Base-by-base conservation (phyloP, 2,888 invertebrate genomes). In the Chromoteleia sp. region DNA sequence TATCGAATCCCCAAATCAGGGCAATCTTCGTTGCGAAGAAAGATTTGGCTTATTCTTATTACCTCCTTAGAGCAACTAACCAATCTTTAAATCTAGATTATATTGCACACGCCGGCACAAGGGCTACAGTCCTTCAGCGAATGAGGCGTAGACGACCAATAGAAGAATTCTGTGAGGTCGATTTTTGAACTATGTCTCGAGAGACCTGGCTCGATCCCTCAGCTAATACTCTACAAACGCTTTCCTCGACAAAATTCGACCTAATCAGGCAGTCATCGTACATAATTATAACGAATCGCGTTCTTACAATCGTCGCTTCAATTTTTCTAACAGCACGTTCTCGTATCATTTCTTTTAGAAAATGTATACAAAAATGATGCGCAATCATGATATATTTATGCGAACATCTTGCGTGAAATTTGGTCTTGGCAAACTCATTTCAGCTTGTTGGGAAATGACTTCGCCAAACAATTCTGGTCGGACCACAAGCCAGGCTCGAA, bases 31-130 rank as follows among this genome's bases (percentile, higher is more conserved):
- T 82, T 79, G 82, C 78, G 78, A 82, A 79, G 78, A 81, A 81
- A 76, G 84, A 78, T 82, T 82, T 81, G 76, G 76, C 78, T 77
- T 80, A 80, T 71, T 61, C 65, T 83, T 78, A 82, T 82, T 83
- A 85, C 77, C 74, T 81, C 81, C 73, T 70, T 82, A 82, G 63
- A 82, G 83, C 76, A 71, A 75, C 82, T 85, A 85, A 83, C 81
- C 43, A 80, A 81, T 83, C 30, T 65, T 86, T 86, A 52, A 86
- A 82, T 85, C 88, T 90, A 90, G 85, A 85, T 87, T 88, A 90
- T 91, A 92, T 92, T 92, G 92, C 92, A 92, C 92, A 86, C 88
- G 86, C 91, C 92, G 92, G 92, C 92, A 89, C 89, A 86, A 75
- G 85, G 85, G 76, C 82, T 84, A 86, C 84, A 82, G 76, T 82